These are phyloP conservation scores for Corydoras maculifer DNA, from an alignment of 2,113 vertebrate genomes.

Conservation along the genomic window DNA sequence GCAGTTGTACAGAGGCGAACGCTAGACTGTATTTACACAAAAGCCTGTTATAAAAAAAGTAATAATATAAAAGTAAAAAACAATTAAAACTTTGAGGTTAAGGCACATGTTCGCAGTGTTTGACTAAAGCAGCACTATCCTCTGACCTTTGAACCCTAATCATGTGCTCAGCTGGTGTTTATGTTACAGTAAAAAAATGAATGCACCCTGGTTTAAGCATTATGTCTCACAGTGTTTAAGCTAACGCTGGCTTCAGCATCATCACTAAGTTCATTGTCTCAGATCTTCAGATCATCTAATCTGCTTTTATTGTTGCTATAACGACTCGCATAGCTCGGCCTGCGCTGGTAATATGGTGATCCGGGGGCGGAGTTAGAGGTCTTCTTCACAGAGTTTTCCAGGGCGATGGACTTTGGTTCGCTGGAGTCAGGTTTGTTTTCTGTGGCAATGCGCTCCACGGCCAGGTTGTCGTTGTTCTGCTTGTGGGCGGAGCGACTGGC, in stretches of 20 bases:
- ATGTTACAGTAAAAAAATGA: neutral
- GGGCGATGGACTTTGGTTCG: conserved; percentile 30
- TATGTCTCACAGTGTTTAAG: neutral
- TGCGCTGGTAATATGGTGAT: conserved; percentile 52
- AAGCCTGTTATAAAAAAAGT: neutral
- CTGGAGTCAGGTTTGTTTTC: conserved; percentile 51
- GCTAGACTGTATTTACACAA: neutral
- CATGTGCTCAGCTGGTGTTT: neutral
- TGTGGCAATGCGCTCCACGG: conserved; percentile 59
- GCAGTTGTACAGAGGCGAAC: neutral
- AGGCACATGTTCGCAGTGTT: neutral
- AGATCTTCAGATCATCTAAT: conserved; percentile 68
- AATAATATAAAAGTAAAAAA: neutral
- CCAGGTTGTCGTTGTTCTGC: conserved; percentile 73
- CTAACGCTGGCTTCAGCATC: neutral
- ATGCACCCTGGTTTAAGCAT: neutral
- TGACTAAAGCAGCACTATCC: neutral
- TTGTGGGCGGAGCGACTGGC: conserved; percentile 65
- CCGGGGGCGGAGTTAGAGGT: conserved; percentile 46
- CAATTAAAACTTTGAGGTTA: neutral
- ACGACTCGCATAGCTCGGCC: conserved; percentile 66
- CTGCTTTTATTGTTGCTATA: conserved; percentile 64
- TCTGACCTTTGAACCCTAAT: too few species aligned
- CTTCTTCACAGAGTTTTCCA: conserved; percentile 42
- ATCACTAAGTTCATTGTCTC: neutral